Evolutionary conservation across 2,888 invertebrate species (phyloP).

Genomic region (Acronicta leporina): DNA sequence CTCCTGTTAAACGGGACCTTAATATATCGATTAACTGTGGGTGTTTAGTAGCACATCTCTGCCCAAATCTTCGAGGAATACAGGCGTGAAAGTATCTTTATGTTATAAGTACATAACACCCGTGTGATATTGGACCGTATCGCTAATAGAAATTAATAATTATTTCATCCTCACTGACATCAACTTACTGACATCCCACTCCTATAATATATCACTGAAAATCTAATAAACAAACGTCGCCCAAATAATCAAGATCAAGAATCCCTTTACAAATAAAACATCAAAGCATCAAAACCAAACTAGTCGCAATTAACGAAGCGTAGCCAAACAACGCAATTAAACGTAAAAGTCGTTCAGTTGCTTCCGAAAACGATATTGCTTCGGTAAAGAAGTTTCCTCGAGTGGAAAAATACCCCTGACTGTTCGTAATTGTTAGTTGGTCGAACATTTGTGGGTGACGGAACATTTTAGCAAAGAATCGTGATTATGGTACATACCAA

Average conservation of each 20-base stretch:
- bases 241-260: not conserved
- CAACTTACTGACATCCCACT: no score
- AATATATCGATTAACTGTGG: no score
- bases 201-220: no score
- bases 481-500: slow-evolving; percentile 26
- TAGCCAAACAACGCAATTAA: slow-evolving; percentile 47
- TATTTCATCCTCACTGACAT: no score
- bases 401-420: slow-evolving; percentile 45
- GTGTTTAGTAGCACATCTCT: no score
- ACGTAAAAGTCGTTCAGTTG: slow-evolving; percentile 37
- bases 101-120: no score
- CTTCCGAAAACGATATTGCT: slow-evolving; percentile 47
- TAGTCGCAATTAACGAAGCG: slow-evolving; percentile 26
- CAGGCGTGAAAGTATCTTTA: no score
- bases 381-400: slow-evolving; percentile 33
- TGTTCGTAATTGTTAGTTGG: slow-evolving; percentile 36
- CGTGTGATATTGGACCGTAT: no score
- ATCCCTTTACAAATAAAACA: not conserved
- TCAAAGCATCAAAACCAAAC: slow-evolving; percentile 8
- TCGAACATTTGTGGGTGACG: slow-evolving; percentile 33
- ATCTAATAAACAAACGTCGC: not conserved
- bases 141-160: no score
- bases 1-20: no score
- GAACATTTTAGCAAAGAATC: slow-evolving; percentile 17
- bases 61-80: no score